Evolutionary conservation across 2,797 vertebrate genomes (phyloP), one percentile per base, ranked within the genome.

Genomic region (Decapterus maruadsi): DNA sequence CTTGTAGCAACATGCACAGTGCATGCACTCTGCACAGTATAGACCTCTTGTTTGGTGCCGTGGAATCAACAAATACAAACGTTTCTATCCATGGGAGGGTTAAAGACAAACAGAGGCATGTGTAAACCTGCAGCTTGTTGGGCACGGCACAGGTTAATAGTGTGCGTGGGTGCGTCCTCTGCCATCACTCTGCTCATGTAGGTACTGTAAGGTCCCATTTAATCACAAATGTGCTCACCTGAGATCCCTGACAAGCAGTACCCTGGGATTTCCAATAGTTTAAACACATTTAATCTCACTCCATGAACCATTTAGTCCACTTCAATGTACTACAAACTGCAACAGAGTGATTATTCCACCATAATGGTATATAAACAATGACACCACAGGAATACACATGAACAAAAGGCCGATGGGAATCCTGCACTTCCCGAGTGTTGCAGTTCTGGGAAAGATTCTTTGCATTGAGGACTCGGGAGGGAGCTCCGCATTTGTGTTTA

Each of bases 401-500:
- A 75, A 57, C 65, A 68, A 38, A 26, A 64, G 55, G n/a, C 34
- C 65, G 56, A 80, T 74, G 78, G 68, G 61, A 80, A 75, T 87
- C n/a, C 14, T 77, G 16, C 13, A 2, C 69, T 83, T 79, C 40
- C 57, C 16, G 34, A 43, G 36, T 36, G 55, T 58, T 73, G 1
- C 45, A 14, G 61, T 58, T 69, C 57, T 85, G 84, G 86, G 87
- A 89, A 85, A 78, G 70, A 72, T 76, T 81, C 82, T 90, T 85
- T 90, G 80, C 81, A 86, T 84, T 50, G 78, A 86, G 46, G 71
- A 78, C 83, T 84, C 86, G 69, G 87, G 75, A 78, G 89, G 86
- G 68, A 84, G 86, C 84, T 54, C 79, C 16, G 76, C 72, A 46
- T 68, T 68, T 8, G 56, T 90, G 90, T 91, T 90, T 82, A 83